These are phyloP conservation scores for Sarcophilus harrisii DNA, from an alignment of 2,797 vertebrate genomes.

Conservation along the genomic window DNA sequence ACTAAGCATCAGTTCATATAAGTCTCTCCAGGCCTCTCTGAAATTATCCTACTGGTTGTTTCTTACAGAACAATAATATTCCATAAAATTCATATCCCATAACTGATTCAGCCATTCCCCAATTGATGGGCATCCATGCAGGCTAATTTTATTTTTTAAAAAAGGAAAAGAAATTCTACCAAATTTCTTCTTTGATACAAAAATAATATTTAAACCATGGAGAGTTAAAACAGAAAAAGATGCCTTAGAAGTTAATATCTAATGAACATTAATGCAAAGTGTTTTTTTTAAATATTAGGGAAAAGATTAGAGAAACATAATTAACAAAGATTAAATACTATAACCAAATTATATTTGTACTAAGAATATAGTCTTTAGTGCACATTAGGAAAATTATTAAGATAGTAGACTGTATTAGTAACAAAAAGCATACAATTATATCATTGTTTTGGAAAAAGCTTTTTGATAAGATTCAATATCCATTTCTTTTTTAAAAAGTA, in stretches of 20 bases:
- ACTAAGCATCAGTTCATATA: no score
- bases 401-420: not conserved
- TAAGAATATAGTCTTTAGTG: not conserved
- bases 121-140: no score
- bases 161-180: not conserved
- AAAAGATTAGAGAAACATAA: not conserved
- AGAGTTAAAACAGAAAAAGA: not conserved
- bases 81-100: no score
- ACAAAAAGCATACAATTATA: not conserved
- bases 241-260: not conserved
- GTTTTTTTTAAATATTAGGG: not conserved
- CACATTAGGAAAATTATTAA: not conserved
- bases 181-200: not conserved
- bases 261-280: not conserved
- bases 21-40: no score
- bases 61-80: no score
- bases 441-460: not conserved
- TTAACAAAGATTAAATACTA: not conserved
- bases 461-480: not conserved
- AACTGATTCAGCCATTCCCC: no score
- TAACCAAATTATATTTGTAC: not conserved
- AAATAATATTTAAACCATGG: not conserved
- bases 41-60: no score
- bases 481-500: not conserved
- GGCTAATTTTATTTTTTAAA: not conserved